Conservation (phyloP, 2,888 invertebrate genomes). For the Andricus quercusramuli region DNA sequence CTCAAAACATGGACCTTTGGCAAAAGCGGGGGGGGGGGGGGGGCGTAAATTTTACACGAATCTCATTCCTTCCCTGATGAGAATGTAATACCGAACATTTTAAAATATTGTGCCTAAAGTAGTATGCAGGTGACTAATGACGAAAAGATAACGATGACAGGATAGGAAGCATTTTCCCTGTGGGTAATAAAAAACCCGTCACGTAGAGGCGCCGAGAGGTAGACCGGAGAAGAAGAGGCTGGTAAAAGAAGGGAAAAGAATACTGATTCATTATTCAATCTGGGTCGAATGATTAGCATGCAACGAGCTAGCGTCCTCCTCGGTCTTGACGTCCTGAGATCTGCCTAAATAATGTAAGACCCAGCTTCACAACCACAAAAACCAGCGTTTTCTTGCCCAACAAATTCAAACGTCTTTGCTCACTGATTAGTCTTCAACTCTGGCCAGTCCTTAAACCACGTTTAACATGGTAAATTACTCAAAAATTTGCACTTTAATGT, state of each 20-base stretch:
- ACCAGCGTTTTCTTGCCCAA: slow-evolving; percentile 30
- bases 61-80: too few relatives aligned
- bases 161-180: slow-evolving; percentile 12
- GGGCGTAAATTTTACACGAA: too few relatives aligned
- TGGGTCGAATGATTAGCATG: slow-evolving; percentile 82
- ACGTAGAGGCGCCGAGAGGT: slow-evolving; percentile 61
- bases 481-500: too few relatives aligned
- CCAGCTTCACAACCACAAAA: slow-evolving; percentile 50
- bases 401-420: slow-evolving; percentile 53
- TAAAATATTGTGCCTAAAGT: neutral
- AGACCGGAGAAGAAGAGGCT: slow-evolving; percentile 73
- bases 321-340: slow-evolving; percentile 53
- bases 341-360: slow-evolving; percentile 56
- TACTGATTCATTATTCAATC: slow-evolving; percentile 83
- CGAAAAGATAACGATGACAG: slow-evolving; percentile 22
- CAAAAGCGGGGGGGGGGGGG: too few relatives aligned
- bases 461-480: neutral
- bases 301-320: slow-evolving; percentile 66
- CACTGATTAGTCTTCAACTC: neutral
- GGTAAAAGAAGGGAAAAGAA: slow-evolving; percentile 78
- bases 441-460: too few relatives aligned
- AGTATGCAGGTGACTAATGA: slow-evolving; percentile 1
- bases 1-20: too few relatives aligned
- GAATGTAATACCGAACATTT: neutral
- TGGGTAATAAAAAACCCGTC: slow-evolving; percentile 51